A percentile compares a stretch with the other conserved stretches of the same genome.
phyloP scores from a whole-genome alignment of 2,888 invertebrate genomes.

The Dascillus cervinus region DNA sequence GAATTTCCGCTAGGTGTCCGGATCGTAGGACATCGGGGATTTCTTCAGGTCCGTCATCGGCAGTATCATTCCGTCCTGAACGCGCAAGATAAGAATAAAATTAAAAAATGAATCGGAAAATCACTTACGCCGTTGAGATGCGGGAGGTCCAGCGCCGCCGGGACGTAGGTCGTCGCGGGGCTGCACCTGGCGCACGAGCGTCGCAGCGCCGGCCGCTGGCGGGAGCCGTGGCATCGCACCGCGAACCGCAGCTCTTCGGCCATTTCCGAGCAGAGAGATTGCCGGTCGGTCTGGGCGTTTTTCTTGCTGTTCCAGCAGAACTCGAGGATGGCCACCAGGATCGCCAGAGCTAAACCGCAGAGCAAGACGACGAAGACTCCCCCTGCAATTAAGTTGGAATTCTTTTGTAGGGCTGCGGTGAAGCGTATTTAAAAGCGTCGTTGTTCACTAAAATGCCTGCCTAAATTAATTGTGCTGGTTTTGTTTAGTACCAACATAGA shows the following conservation, averaged over 20 bases:
- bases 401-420: no score
- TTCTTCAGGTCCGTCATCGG: conserved; percentile 62
- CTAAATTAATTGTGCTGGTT: no score
- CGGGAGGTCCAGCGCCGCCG: conserved; percentile 50
- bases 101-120: neutral
- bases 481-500: no score
- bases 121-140: conserved; percentile 47
- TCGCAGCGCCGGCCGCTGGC: conserved; percentile 71
- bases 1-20: conserved; percentile 46
- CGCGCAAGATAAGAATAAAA: no score
- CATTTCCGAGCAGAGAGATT: conserved; percentile 92
- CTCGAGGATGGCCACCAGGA: conserved; percentile 87
- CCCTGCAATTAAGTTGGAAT: conserved; percentile 53
- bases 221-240: conserved; percentile 76
- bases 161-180: conserved; percentile 67
- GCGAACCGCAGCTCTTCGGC: conserved; percentile 87
- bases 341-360: conserved; percentile 83
- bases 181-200: conserved; percentile 70
- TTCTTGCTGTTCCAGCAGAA: conserved; percentile 93
- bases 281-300: conserved; percentile 73
- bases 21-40: conserved; percentile 52
- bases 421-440: no score
- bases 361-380: conserved; percentile 96
- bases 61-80: conserved; percentile 53
- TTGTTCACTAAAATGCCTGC: no score